phyloP scores from a whole-genome alignment of 1,140 invertebrate species.

The Euura lappo region DNA sequence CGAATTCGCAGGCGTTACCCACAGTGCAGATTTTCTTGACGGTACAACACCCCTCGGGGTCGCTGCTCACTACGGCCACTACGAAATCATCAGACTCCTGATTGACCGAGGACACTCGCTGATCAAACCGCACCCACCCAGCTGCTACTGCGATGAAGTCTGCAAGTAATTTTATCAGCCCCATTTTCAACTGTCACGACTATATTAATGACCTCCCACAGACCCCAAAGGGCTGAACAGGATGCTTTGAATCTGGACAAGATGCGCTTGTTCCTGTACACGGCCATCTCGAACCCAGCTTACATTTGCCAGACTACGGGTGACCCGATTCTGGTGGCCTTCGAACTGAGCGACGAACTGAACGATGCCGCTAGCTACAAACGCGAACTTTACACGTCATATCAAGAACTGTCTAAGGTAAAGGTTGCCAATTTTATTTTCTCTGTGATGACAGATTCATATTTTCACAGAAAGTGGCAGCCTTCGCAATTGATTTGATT shows the following conservation, averaged over 20 bases:
- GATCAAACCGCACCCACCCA: slow-evolving; percentile 65
- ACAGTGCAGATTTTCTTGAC: slow-evolving; percentile 68
- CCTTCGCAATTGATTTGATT: slow-evolving; percentile 42
- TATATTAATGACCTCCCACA: slow-evolving; percentile 15
- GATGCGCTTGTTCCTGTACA: slow-evolving; percentile 63
- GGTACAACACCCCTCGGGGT: slow-evolving; percentile 76
- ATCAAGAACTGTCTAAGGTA: slow-evolving; percentile 61
- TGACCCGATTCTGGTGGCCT: slow-evolving; percentile 72
- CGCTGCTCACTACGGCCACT: slow-evolving; percentile 74
- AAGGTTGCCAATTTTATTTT: slow-evolving; percentile 8
- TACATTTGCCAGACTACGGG: slow-evolving; percentile 70
- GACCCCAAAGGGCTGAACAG: slow-evolving; percentile 46
- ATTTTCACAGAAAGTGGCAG: slow-evolving; percentile 24
- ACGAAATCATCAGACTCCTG: slow-evolving; percentile 72
- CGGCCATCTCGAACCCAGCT: slow-evolving; percentile 68
- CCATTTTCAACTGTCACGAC: no score
- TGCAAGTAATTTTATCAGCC: slow-evolving; percentile 54
- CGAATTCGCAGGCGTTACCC: slow-evolving; percentile 60
- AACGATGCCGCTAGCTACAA: slow-evolving; percentile 55
- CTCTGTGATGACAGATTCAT: neutral
- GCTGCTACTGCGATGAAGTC: slow-evolving; percentile 65
- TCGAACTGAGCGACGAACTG: slow-evolving; percentile 66
- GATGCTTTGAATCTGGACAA: slow-evolving; percentile 59
- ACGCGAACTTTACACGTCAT: slow-evolving; percentile 65
- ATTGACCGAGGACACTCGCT: slow-evolving; percentile 65